Evolutionary conservation across 2,797 vertebrate species (phyloP), one percentile per base, ranked within the genome.

Genomic region (Petrocephalus schoutedeni): DNA sequence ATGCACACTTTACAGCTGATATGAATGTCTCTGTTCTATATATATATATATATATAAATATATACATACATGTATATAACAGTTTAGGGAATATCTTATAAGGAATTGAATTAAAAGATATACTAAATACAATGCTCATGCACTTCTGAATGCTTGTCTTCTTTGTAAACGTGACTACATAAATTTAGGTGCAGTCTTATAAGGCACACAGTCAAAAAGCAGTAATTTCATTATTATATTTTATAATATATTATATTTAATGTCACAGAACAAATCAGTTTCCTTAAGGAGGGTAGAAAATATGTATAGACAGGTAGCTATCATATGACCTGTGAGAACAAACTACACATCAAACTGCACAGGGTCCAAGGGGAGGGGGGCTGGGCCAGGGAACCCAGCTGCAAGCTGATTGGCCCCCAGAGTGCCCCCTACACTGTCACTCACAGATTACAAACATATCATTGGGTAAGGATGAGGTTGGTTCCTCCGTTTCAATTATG

Each of bases 11-110:
- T 92, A 92, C 92, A 89, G 93, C 89, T 94, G 91, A 92, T 94
- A 91, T 93, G 92, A 95, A 95, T 94, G 91, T 93, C 94, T 93
- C 91, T 91, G 93, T 92, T 92, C 91, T 91, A 49, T 90, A 91
- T 89, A 91, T 88, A 91, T 88, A 88, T 92, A 87, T 89, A 91
- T 54, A 92, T 92, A 91, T 45, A 91, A 19, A 49, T 91, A 90
- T 89, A 91, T 87, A 91, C 87, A 89, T 87, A 77, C 56, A 86
- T 91, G 85, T 89, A 91, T 59, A 92, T 92, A 71, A 91, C 87
- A 87, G 89, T 90, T 91, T 91, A 91, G 91, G 87, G 58, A 61
- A 91, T 88, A 88, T 89, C 87, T 89, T 91, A 90, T 91, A 87
- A 90, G 85, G 54, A 91, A 61, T 85, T 92, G 90, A 90, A 90